phyloP scores from a whole-genome alignment of 2,888 invertebrate genomes.

The Cacoxenus indagator region DNA sequence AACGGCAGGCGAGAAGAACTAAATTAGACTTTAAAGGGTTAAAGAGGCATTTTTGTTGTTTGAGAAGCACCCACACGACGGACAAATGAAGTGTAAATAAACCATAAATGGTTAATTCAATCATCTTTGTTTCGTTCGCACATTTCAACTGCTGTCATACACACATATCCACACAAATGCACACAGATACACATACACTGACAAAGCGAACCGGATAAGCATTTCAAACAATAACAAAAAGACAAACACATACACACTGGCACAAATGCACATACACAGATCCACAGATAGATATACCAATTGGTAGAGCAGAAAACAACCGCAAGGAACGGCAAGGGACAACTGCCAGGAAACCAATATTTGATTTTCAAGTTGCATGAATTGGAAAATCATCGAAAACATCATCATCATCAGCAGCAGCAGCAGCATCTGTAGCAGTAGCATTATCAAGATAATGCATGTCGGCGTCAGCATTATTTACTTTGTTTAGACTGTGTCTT shows the following conservation, averaged over 20 bases:
- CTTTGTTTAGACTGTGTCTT: too few relatives aligned
- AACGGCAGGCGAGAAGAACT: not conserved
- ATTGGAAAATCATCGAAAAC: not conserved
- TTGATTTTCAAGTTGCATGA: not conserved
- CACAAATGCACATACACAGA: constrained; percentile 31
- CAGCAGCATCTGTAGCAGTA: too few relatives aligned
- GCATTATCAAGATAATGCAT: too few relatives aligned
- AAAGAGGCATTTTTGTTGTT: not conserved
- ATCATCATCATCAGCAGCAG: not conserved
- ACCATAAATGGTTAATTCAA: constrained; percentile 68
- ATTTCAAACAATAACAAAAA: not conserved
- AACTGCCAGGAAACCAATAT: not conserved
- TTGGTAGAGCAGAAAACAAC: constrained; percentile 21
- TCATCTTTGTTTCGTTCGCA: constrained; percentile 52
- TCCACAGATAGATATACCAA: too few relatives aligned
- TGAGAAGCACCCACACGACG: too few relatives aligned
- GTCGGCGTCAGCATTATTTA: too few relatives aligned
- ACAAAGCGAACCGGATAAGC: too few relatives aligned
- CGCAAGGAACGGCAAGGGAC: not conserved
- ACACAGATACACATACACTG: not conserved
- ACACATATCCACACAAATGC: not conserved
- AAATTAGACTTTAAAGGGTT: not conserved
- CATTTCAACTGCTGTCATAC: constrained; percentile 22
- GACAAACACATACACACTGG: not conserved
- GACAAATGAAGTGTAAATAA: constrained; percentile 52